A percentile compares a stretch with the other conserved stretches of the same genome.
Conservation (phyloP, 2,888 invertebrate species). For the Limnephilus lunatus region DNA sequence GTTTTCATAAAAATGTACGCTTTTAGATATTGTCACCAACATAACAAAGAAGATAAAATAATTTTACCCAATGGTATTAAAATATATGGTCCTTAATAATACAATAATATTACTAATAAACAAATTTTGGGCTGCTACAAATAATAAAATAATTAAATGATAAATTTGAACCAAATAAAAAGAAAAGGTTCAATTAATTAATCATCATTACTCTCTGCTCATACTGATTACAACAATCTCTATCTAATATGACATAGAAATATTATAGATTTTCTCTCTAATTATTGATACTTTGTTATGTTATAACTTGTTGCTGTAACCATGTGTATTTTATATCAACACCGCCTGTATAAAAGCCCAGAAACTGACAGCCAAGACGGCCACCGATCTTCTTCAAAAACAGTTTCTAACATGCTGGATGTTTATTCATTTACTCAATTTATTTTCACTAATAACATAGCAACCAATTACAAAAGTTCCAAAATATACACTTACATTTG, state of each 20-base stretch:
- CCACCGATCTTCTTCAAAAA: not conserved
- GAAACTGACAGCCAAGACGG: not conserved
- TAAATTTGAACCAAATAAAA: not conserved
- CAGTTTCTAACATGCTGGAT: not conserved
- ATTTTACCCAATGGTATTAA: not conserved
- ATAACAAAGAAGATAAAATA: not conserved
- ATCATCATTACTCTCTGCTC: not conserved
- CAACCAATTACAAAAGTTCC: not conserved
- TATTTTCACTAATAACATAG: not conserved
- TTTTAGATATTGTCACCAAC: not conserved
- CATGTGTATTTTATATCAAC: not conserved
- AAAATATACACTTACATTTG: not conserved
- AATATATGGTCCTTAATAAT: slow-evolving; percentile 6
- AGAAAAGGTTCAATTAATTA: not conserved
- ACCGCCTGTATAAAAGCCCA: not conserved
- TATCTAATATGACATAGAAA: slow-evolving; percentile 13
- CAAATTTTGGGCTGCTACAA: not conserved
- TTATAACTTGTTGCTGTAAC: not conserved
- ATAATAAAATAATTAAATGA: not conserved
- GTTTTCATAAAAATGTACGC: slow-evolving; percentile 3
- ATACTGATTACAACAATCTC: slow-evolving; percentile 24
- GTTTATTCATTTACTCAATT: not conserved
- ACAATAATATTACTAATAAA: not conserved
- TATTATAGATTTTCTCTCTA: slow-evolving; percentile 36
- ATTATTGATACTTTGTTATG: slow-evolving; percentile 24